Base-by-base conservation (phyloP, 2,888 invertebrate genomes). In the Molorchus minor region DNA sequence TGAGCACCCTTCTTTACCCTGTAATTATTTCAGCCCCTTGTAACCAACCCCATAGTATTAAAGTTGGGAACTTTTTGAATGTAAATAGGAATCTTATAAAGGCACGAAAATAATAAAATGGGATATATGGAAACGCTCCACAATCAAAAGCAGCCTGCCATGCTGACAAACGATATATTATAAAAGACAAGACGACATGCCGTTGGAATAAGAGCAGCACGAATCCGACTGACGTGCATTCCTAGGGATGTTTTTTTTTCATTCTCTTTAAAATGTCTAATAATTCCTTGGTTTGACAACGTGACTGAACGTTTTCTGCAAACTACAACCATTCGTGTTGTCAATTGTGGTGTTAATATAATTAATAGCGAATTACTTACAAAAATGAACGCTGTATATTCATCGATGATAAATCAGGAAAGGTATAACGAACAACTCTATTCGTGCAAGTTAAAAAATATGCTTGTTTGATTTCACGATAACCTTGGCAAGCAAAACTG, bases 141-240 rank as follows among this genome's bases (percentile, higher is more conserved):
- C 52, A 52, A 41, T 52, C 52, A 52, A 36, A 52, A 52, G 41
- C 49, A 52, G 30, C n/a, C 40, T 30, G 52, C 52, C 19, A 40
- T 25, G 30, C 41, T 49, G 52, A 52, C 41, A 52, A 29, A 40
- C 30, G 29, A 30, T n/a, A n/a, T n/a, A n/a, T n/a, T 56, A 45
- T 41, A 53, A 56, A 56, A 56, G 47, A 49, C 56, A 43, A 56
- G 56, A 43, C 56, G 47, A 49, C 56, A 43, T 49, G 56, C 33
- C 56, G 41, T 47, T 55, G 38, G 38, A 55, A 55, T 55, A 55
- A 36, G 40, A 40, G 21, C 10, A 54, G 13, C 21, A 21, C 43
- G 25, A 35, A 36, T 3, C 29, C 43, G 35, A 29, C 38, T 25
- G 45, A 45, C 47, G 35, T 21, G 36, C 20, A 47, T 2, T 20